Evolutionary conservation across 2,888 invertebrate species (phyloP).

Genomic region (Tipula confusa): DNA sequence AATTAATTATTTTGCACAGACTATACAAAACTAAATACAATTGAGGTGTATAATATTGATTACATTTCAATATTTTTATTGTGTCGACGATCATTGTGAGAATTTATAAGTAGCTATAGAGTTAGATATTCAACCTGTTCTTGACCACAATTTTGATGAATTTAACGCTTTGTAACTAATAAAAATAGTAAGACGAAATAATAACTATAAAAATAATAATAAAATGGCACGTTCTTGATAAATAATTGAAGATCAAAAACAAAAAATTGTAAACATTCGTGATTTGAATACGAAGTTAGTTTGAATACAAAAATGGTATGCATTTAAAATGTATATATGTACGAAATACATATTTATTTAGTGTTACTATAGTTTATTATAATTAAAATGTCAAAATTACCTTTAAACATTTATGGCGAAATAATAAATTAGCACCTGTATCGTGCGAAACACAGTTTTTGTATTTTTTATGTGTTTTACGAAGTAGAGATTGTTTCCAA

Average conservation of each 20-base stretch:
- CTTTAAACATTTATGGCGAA: not conserved
- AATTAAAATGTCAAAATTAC: not conserved
- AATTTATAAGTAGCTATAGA: not conserved
- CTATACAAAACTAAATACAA: not conserved
- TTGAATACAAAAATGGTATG: not conserved
- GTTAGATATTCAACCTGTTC: not conserved
- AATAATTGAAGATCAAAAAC: not conserved
- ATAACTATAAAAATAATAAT: slow-evolving; percentile 1
- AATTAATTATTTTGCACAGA: slow-evolving; percentile 3
- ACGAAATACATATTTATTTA: not conserved
- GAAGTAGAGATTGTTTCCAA: too few species aligned
- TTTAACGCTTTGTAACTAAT: not conserved
- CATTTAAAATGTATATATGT: not conserved
- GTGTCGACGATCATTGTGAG: not conserved
- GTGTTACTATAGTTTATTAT: slow-evolving; percentile 3
- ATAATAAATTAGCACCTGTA: not conserved
- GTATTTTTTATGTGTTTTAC: too few species aligned
- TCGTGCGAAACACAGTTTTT: not conserved
- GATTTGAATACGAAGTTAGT: not conserved
- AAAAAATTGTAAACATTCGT: not conserved
- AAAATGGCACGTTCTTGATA: not conserved
- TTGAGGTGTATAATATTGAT: slow-evolving; percentile 25
- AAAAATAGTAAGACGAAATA: not conserved
- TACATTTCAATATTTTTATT: not conserved
- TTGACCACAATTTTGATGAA: slow-evolving; percentile 25